Conservation (phyloP, 2,797 vertebrate species). For the Enteromius thamalakanensis region DNA sequence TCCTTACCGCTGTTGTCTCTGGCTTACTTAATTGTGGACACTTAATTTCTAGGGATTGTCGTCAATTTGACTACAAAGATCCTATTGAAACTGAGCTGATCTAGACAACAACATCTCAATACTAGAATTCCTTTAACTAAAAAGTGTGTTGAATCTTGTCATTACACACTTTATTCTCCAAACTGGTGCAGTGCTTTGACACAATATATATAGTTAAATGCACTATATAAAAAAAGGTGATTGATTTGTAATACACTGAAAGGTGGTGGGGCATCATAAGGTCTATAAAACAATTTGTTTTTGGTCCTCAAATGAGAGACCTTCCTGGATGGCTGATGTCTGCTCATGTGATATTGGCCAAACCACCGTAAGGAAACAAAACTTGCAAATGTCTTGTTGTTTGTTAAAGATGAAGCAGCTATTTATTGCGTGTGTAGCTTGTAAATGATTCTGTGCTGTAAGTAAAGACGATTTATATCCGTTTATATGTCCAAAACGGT, state of each 20-base stretch:
- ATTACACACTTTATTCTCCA: too few relatives aligned
- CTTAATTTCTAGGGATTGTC: too few relatives aligned
- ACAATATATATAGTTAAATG: too few relatives aligned
- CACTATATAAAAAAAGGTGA: too few relatives aligned
- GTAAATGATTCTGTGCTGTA: neutral
- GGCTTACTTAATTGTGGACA: too few relatives aligned
- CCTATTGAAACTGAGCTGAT: too few relatives aligned
- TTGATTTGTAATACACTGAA: neutral
- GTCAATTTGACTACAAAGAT: too few relatives aligned
- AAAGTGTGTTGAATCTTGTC: too few relatives aligned
- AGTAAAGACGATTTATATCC: neutral
- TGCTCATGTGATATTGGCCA: neutral
- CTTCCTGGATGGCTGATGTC: neutral
- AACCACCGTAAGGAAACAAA: neutral
- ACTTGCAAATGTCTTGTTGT: neutral
- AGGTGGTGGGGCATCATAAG: neutral
- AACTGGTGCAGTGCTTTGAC: too few relatives aligned
- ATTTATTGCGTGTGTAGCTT: neutral
- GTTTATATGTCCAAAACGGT: neutral
- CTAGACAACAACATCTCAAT: too few relatives aligned
- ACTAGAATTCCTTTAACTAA: too few relatives aligned
- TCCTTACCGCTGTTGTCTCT: too few relatives aligned
- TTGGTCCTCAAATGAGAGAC: neutral
- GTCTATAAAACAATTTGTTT: neutral
- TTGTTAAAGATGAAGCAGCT: neutral